phyloP scores from a whole-genome alignment of 2,797 vertebrate species.

The Distichodus sexfasciatus region DNA sequence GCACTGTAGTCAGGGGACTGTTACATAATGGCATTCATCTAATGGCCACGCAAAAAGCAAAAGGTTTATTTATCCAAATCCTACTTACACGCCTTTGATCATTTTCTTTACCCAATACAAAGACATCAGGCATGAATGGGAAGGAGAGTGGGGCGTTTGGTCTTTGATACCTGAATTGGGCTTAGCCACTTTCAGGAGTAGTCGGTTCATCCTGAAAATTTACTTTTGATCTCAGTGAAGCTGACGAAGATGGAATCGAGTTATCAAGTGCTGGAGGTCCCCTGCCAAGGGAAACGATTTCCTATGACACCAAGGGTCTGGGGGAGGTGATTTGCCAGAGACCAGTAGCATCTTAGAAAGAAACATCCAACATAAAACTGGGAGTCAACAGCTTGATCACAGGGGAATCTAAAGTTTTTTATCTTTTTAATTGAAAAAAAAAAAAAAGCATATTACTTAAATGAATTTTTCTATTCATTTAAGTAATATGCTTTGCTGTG shows the following conservation, averaged over 20 bases:
- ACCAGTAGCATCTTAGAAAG: neutral
- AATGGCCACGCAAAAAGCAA: neutral
- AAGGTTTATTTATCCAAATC: slow-evolving; percentile 12
- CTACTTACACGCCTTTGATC: neutral
- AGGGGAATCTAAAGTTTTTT: too few relatives aligned
- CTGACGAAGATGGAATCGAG: slow-evolving; percentile 31
- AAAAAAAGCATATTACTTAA: too few relatives aligned
- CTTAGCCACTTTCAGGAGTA: neutral
- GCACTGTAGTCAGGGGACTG: neutral
- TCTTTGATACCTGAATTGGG: neutral
- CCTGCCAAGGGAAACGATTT: slow-evolving; percentile 13
- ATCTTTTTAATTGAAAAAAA: too few relatives aligned
- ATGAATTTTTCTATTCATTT: too few relatives aligned
- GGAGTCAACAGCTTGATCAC: neutral
- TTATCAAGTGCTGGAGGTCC: slow-evolving; percentile 31
- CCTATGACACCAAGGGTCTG: slow-evolving; percentile 23
- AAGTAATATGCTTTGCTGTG: too few relatives aligned
- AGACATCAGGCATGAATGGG: neutral
- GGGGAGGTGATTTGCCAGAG: neutral
- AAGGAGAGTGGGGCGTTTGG: neutral
- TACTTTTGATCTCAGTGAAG: slow-evolving; percentile 6
- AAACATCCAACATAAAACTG: neutral
- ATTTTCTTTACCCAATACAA: slow-evolving; percentile 13
- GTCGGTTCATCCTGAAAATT: slow-evolving; percentile 2
- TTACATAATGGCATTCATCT: slow-evolving; percentile 5